Evolutionary conservation across 1,140 invertebrate genomes (phyloP).

Genomic region (Akabosia matsudoensis): DNA sequence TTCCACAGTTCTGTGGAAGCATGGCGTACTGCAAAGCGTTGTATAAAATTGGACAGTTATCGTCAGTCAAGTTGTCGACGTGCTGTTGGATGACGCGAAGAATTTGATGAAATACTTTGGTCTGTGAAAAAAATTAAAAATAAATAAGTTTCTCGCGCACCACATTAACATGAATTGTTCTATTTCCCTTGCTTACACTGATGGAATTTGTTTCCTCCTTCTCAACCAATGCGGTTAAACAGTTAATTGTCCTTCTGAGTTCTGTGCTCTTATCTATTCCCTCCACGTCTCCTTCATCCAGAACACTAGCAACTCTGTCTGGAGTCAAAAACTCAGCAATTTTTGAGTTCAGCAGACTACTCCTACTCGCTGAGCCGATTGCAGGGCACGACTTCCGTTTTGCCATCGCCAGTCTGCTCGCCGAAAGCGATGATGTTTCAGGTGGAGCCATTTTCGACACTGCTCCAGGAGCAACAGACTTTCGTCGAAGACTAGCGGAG

Average conservation of each 20-base stretch:
- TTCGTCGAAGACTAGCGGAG: too few species aligned
- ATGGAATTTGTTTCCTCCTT: not conserved
- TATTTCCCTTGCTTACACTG: not conserved
- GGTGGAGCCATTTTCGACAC: too few species aligned
- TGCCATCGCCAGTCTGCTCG: not conserved
- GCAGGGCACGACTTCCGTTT: not conserved
- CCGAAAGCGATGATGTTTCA: too few species aligned
- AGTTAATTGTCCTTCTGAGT: not conserved
- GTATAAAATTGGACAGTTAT: not conserved
- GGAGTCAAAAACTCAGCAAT: not conserved
- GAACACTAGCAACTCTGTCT: not conserved
- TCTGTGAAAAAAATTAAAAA: conserved; percentile 1
- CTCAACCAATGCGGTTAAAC: not conserved
- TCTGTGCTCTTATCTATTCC: not conserved
- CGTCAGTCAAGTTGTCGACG: not conserved
- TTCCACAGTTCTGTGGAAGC: not conserved
- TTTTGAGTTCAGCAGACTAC: not conserved
- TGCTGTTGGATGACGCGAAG: not conserved
- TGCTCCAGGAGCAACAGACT: too few species aligned
- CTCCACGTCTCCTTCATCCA: not conserved
- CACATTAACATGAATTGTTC: not conserved
- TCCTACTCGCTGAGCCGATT: not conserved
- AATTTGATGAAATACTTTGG: not conserved
- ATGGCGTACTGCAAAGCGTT: not conserved
- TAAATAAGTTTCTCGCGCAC: not conserved